Evolutionary conservation across 92 coral and sea anemone genomes (phyloP).

Genomic region (Blastomussa wellsi): DNA sequence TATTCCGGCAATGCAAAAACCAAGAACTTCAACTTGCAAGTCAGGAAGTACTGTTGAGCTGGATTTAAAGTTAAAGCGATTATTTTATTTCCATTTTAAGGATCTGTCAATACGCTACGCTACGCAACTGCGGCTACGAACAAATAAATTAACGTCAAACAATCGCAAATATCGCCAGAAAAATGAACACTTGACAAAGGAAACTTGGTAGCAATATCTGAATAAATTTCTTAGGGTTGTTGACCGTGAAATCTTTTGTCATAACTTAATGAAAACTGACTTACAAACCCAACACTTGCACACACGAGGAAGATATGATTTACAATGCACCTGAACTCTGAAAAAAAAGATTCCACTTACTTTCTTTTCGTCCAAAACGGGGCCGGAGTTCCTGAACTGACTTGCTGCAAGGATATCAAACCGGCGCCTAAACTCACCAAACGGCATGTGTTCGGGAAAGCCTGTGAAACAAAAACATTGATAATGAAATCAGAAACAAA

Average conservation of each 20-base stretch:
- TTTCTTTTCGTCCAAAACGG: constrained; percentile 96
- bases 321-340: not conserved
- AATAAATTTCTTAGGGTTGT: not conserved
- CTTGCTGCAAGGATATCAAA: constrained; percentile 91
- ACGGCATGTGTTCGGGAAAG: constrained; percentile 98
- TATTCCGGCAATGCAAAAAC: not conserved
- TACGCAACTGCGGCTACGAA: not conserved
- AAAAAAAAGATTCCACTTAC: constrained; percentile 43
- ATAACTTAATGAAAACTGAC: not conserved
- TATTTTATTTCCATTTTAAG: not conserved
- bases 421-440: constrained; percentile 93
- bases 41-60: not conserved
- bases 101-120: not conserved
- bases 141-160: not conserved
- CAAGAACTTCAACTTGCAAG: not conserved
- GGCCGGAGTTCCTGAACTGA: constrained; percentile 76
- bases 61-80: not conserved
- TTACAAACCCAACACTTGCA: not conserved
- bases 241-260: not conserved
- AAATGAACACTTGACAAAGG: constrained; percentile 17
- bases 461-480: constrained; percentile 55
- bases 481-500: not conserved
- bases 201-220: constrained; percentile 5
- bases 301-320: not conserved
- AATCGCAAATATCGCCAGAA: not conserved